Percentiles rank a stretch among this genome's conserved stretches.
phyloP scores from a whole-genome alignment of 2,113 vertebrate species.

The Chinchilla lanigera region DNA sequence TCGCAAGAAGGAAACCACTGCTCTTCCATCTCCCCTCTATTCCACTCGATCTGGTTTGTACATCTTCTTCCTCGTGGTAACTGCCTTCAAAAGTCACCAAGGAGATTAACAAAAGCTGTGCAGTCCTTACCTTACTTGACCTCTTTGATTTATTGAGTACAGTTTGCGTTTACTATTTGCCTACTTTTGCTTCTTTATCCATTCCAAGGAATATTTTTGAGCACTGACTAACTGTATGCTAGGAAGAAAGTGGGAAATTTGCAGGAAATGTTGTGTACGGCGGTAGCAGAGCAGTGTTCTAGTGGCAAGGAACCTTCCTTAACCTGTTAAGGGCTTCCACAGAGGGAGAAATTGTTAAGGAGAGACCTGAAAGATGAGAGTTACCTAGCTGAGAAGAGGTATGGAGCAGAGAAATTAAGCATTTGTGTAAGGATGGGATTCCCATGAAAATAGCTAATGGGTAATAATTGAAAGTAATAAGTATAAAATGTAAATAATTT shows the following conservation, averaged over 20 bases:
- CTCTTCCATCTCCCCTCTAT: not conserved
- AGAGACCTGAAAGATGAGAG: not conserved
- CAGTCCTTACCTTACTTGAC: not conserved
- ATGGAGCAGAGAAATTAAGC: not conserved
- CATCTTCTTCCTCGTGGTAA: not conserved
- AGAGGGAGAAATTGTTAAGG: not conserved
- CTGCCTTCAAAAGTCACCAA: not conserved
- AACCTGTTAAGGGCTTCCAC: not conserved
- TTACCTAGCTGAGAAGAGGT: not conserved
- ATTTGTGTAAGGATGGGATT: not conserved
- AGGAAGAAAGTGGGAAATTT: not conserved
- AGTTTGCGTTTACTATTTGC: not conserved
- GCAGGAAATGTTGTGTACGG: not conserved
- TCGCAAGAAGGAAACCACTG: not conserved
- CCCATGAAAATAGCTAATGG: not conserved
- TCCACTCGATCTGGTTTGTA: not conserved
- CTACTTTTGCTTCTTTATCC: not conserved
- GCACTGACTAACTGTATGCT: not conserved
- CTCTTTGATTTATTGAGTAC: not conserved
- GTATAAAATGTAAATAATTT: not conserved
- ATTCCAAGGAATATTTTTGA: conserved; percentile 23
- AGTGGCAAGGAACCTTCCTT: not conserved
- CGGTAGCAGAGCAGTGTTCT: not conserved
- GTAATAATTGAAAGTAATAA: not conserved
- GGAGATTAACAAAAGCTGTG: not conserved